Conservation (phyloP, 1,140 invertebrate species). For the Drosophila lacteicornis region DNA sequence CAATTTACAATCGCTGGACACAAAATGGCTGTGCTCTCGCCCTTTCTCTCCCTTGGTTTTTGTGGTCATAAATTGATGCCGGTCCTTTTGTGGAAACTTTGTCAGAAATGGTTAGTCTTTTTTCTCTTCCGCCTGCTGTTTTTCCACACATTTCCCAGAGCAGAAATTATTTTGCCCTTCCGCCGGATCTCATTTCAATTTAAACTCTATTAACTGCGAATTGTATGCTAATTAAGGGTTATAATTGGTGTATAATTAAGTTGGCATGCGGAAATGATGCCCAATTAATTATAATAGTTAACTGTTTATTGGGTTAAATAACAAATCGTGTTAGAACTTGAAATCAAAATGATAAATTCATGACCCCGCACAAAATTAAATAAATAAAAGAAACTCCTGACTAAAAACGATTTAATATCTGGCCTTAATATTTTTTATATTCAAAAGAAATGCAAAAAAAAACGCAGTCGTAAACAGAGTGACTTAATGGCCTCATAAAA, state of each 20-base stretch:
- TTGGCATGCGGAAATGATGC: too few relatives aligned
- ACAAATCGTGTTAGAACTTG: too few relatives aligned
- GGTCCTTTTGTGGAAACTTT: slow-evolving; percentile 5
- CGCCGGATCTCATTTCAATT: not conserved
- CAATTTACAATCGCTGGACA: slow-evolving; percentile 64
- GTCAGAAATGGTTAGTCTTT: not conserved
- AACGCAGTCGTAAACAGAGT: not conserved
- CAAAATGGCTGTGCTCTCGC: slow-evolving; percentile 23
- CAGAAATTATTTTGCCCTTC: slow-evolving; percentile 12
- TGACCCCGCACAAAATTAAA: too few relatives aligned
- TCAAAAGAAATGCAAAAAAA: not conserved
- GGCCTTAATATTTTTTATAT: not conserved
- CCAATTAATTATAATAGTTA: too few relatives aligned
- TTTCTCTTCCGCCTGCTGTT: not conserved
- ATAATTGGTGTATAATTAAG: too few relatives aligned
- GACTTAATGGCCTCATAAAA: slow-evolving; percentile 11
- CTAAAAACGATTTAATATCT: not conserved
- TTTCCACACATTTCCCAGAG: not conserved
- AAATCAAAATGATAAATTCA: too few relatives aligned
- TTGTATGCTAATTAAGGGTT: not conserved
- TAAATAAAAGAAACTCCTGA: not conserved
- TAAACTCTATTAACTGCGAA: not conserved
- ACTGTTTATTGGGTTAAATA: too few relatives aligned
- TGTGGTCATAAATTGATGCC: slow-evolving; percentile 51
- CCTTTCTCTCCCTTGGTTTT: slow-evolving; percentile 7